Conservation (phyloP, 2,797 vertebrate genomes). For the Silurus lanzhouensis region DNA sequence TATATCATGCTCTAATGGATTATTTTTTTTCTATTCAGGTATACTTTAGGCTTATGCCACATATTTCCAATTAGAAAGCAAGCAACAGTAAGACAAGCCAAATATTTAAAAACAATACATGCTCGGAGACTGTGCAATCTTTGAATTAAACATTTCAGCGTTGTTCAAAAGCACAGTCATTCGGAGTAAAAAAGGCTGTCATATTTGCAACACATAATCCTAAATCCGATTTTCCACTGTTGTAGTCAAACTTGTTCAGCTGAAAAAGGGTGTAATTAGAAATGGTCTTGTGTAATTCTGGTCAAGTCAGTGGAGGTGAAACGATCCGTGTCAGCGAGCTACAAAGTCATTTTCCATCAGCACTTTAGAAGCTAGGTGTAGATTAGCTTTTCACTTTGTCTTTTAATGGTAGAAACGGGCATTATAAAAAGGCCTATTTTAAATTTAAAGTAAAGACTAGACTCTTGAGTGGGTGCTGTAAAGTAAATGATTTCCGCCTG, state of each 20-base stretch:
- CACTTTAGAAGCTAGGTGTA: slow-evolving; percentile 46
- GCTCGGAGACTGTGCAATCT: neutral
- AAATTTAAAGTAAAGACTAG: slow-evolving; percentile 49
- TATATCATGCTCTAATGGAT: slow-evolving; percentile 8
- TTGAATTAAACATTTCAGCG: slow-evolving; percentile 3
- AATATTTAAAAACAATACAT: neutral
- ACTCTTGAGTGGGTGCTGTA: slow-evolving; percentile 48
- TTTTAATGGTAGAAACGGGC: slow-evolving; percentile 39
- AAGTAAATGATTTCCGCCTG: slow-evolving; percentile 56
- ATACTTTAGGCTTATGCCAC: neutral
- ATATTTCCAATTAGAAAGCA: neutral
- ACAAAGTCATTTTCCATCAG: slow-evolving; percentile 50
- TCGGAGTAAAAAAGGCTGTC: neutral
- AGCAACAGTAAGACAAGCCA: neutral
- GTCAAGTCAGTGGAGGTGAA: slow-evolving; percentile 25
- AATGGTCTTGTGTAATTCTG: slow-evolving; percentile 14
- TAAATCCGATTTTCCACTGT: slow-evolving; percentile 12
- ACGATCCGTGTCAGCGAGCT: slow-evolving; percentile 21
- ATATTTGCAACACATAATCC: slow-evolving; percentile 14
- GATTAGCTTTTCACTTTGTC: slow-evolving; percentile 43
- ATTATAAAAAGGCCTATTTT: slow-evolving; percentile 41
- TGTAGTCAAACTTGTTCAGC: slow-evolving; percentile 24
- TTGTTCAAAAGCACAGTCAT: neutral
- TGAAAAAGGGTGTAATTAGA: slow-evolving; percentile 23
- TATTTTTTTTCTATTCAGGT: slow-evolving; percentile 11